Conservation (phyloP, 2,888 invertebrate species). For the Chrysodeixis includens region DNA sequence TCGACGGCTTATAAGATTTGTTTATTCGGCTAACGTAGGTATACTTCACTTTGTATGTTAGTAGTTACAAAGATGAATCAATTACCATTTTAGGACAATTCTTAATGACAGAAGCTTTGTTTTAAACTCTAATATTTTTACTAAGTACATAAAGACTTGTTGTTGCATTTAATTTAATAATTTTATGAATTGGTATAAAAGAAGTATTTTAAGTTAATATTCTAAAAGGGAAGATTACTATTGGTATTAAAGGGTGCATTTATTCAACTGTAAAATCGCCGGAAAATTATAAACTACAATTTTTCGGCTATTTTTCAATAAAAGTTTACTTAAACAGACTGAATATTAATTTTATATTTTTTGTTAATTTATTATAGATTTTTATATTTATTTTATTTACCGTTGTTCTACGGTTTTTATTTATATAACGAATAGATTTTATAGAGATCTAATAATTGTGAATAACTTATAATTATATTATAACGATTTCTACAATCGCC, state of each 20-base stretch:
- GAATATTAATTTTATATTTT: slow-evolving; percentile 71
- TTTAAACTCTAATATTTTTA: neutral
- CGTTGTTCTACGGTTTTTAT: slow-evolving; percentile 47
- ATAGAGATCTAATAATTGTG: slow-evolving; percentile 49
- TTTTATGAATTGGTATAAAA: slow-evolving; percentile 26
- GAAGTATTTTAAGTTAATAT: slow-evolving; percentile 14
- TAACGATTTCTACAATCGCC: slow-evolving; percentile 52
- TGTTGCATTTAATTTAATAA: slow-evolving; percentile 29
- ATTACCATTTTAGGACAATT: neutral
- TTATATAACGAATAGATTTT: slow-evolving; percentile 43
- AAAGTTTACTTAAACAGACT: slow-evolving; percentile 72
- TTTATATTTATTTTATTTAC: slow-evolving; percentile 65
- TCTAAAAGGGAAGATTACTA: slow-evolving; percentile 35
- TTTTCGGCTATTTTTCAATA: slow-evolving; percentile 81
- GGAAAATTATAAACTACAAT: slow-evolving; percentile 67
- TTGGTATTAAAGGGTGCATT: slow-evolving; percentile 64
- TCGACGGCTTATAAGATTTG: too few relatives aligned
- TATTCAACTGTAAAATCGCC: slow-evolving; percentile 78
- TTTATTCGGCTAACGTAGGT: neutral
- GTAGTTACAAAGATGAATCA: neutral
- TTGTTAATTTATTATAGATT: slow-evolving; percentile 79
- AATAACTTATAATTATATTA: slow-evolving; percentile 57
- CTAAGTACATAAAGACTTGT: slow-evolving; percentile 12
- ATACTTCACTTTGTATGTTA: neutral
- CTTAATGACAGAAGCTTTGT: neutral